Evolutionary conservation across 2,113 vertebrate species (phyloP).

Genomic region (Stigmatopora nigra): DNA sequence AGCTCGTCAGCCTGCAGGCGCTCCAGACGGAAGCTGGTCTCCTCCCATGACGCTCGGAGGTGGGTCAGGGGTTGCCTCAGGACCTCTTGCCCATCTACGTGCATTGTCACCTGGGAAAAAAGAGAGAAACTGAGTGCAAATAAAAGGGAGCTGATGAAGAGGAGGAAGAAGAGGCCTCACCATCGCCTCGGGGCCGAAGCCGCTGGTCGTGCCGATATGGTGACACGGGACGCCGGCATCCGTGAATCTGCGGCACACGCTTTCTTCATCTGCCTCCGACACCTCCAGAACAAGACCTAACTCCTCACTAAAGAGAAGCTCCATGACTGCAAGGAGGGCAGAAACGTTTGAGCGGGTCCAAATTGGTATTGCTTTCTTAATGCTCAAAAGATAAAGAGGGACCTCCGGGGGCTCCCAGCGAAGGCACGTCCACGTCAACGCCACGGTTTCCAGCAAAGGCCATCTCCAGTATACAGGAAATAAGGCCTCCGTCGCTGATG

Average conservation of each 20-base stretch:
- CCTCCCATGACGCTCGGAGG: slow-evolving; percentile 82
- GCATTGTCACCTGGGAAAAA: slow-evolving; percentile 66
- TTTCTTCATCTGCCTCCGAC: slow-evolving; percentile 40
- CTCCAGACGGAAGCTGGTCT: slow-evolving; percentile 85
- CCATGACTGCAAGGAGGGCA: slow-evolving; percentile 58
- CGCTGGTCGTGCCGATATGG: slow-evolving; percentile 69
- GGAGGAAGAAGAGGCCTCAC: slow-evolving; percentile 57
- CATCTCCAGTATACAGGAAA: slow-evolving; percentile 85
- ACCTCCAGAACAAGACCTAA: slow-evolving; percentile 82
- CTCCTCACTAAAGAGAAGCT: slow-evolving; percentile 84
- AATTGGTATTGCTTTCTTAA: too few relatives aligned
- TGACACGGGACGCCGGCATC: slow-evolving; percentile 70
- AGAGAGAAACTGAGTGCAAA: not conserved
- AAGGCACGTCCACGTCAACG: slow-evolving; percentile 70
- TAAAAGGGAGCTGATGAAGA: not conserved
- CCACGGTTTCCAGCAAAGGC: slow-evolving; percentile 88
- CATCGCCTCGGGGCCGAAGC: slow-evolving; percentile 70
- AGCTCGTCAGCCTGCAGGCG: slow-evolving; percentile 72
- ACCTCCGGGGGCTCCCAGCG: slow-evolving; percentile 66
- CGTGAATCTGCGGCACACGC: slow-evolving; percentile 66
- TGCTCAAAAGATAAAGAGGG: not conserved
- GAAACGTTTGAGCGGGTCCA: not conserved
- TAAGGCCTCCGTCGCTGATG: slow-evolving; percentile 84
- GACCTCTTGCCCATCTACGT: slow-evolving; percentile 67
- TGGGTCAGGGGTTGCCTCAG: slow-evolving; percentile 66